Base-by-base conservation (phyloP, 1,140 invertebrate genomes). In the Drosophila nigromelanica region DNA sequence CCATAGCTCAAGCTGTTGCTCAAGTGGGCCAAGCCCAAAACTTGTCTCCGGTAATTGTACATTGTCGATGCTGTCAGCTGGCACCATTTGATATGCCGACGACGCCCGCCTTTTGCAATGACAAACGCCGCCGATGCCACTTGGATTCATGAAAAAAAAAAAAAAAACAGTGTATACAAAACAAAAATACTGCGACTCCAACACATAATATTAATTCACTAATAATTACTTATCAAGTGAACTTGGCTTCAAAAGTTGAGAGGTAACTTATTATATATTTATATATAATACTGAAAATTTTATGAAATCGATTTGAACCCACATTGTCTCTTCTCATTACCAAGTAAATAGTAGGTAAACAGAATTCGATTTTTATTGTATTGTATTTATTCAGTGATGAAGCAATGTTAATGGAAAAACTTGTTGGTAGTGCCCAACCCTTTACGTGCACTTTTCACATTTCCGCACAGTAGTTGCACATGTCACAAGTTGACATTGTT, bases 1-100 rank as follows among this genome's bases (percentile, higher is more conserved):
- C 40, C 33, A 35, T n/a, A 24, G 12, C 50, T 58, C n/a, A 43
- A 51, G 52, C 50, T 39, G 61, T 58, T 51, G 62, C 62, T 72
- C 39, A 58, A 72, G 69, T 72, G 69, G 69, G 69, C 69, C 69
- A 72, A 72, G 69, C 69, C 69, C 68, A 76, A 82, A 87, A 85
- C 78, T 82, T 86, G 81, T 86, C 78, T 68, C 78, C 81, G 64
- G 56, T 86, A 87, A 89, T 86, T 86, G 82, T 78, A 72, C 71
- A 87, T 87, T 86, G 82, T 86, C 64, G 62, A 66, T 56, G 73
- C 73, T 86, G 68, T 87, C 75, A 78, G 67, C 67, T 69, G 59
- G 52, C 33, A 39, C 50, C 76, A 82, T 74, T 74, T 87, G 83
- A 89, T 89, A 87, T 89, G 82, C 82, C 80, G 82, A 82, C 80